Conservation (phyloP, 2,797 vertebrate genomes). For the Lerista edwardsae region DNA sequence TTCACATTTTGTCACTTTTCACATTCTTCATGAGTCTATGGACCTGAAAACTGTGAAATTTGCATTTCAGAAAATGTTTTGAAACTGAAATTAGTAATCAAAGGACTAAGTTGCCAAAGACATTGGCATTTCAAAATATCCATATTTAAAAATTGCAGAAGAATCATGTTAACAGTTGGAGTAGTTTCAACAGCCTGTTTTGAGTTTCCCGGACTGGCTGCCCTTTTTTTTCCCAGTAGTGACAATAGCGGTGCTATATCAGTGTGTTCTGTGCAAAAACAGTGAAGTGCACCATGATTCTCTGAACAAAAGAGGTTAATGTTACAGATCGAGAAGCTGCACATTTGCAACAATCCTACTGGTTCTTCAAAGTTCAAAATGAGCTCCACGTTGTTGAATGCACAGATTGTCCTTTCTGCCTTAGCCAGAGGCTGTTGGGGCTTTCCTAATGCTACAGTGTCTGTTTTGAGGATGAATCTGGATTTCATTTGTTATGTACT, state of each 20-base stretch:
- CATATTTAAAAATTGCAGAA: background rate
- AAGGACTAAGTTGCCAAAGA: background rate
- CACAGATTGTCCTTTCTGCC: background rate
- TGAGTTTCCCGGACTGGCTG: background rate
- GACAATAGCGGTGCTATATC: background rate
- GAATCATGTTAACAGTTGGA: background rate
- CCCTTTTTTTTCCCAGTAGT: too few relatives aligned
- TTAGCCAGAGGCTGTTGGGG: background rate
- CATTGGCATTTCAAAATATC: background rate
- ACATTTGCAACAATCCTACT: background rate
- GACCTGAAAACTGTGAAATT: background rate
- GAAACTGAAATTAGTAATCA: background rate
- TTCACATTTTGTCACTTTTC: background rate
- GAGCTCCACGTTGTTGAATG: background rate
- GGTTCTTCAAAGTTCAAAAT: background rate
- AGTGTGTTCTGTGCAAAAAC: background rate
- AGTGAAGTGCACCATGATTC: background rate
- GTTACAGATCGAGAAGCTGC: background rate
- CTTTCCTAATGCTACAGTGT: background rate
- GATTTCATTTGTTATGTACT: background rate
- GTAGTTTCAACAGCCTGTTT: background rate
- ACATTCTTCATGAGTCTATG: background rate
- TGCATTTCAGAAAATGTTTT: background rate
- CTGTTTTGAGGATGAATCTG: rapidly evolving
- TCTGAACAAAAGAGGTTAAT: background rate